Evolutionary conservation across 2,888 invertebrate genomes (phyloP), one percentile per base, ranked within the genome.

Genomic region (Parapristionchus giblindavisi): DNA sequence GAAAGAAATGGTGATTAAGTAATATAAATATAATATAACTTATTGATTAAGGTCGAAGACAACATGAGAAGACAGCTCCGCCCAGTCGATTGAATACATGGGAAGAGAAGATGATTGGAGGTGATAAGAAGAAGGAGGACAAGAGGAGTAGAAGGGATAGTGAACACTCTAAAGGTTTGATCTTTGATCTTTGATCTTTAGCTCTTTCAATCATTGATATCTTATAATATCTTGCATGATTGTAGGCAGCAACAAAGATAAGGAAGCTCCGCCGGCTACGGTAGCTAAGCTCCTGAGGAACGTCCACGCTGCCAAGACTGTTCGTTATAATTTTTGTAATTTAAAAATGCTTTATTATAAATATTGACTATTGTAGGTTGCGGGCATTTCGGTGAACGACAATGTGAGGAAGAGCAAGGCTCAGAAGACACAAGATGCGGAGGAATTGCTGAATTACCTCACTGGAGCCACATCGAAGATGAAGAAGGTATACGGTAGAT

Each of bases 81-180:
- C n/a, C n/a, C n/a, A n/a, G n/a, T 65, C 63, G 63, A 65, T 65
- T 29, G 71, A 56, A 56, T 54, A 56, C 54, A 56, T 54, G 71
- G 43, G 38, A 27, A 24, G 40, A 71, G 27, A 54, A 70, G 70
- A 54, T 54, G 54, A 40, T n/a, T n/a, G n/a, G 68, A 52, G 51
- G 68, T 34, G 56, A 24, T 8, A 34, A 34, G 56, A 24, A 34
- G 27, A 52, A 56, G 56, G 14, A 29, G 56, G 40, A 40, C 14
- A 11, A 38, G 52, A 34, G 27, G 68, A 36, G 38, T 21, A 71
- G 56, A 27, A 51, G 27, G 51, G 51, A 66, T 2, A 21, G 71
- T 1, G 71, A 38, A 68, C 48, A 48, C 14, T 68, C 51, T 24
- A 68, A 68, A 27, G 51, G 68, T 51, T 34, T 17, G 51, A 52